phyloP scores from a whole-genome alignment of 2,888 invertebrate species.

The Ecdyonurus torrentis region DNA sequence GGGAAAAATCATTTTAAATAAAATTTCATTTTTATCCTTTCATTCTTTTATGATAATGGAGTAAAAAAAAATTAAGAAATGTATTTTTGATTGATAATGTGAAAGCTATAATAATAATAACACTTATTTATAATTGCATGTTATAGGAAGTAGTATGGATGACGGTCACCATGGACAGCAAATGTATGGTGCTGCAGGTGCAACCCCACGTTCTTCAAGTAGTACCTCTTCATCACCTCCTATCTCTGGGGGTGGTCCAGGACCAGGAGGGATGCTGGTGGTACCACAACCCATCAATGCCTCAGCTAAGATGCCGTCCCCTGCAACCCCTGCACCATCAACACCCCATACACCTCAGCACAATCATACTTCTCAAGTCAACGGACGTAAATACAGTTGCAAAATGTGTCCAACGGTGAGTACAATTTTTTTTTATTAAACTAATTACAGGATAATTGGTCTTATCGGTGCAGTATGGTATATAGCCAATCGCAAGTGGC shows the following conservation, averaged over 20 bases:
- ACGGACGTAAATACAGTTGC: conserved; percentile 75
- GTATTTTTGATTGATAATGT: conserved; percentile 28
- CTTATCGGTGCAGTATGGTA: too few species aligned
- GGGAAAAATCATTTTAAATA: too few species aligned
- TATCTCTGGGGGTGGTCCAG: conserved; percentile 27
- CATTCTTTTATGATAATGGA: too few species aligned
- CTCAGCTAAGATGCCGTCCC: conserved; percentile 30
- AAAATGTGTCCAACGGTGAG: conserved; percentile 96
- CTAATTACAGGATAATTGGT: too few species aligned
- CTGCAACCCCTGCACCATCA: conserved; percentile 17
- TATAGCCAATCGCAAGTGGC: too few species aligned
- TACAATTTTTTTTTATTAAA: too few species aligned
- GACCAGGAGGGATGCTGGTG: conserved; percentile 54
- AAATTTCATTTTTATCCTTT: too few species aligned
- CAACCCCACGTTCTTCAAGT: conserved; percentile 28
- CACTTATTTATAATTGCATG: too few species aligned
- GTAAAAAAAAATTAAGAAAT: conserved; percentile 25
- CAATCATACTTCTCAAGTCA: conserved; percentile 24
- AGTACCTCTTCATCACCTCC: conserved; percentile 34
- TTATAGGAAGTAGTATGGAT: conserved; percentile 9
- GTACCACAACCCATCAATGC: conserved; percentile 78
- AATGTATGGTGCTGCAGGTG: conserved; percentile 18
- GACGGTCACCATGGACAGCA: conserved; percentile 9
- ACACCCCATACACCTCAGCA: conserved; percentile 23
- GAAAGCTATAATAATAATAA: too few species aligned